These are phyloP conservation scores for Podargus strigoides DNA, from an alignment of 2,797 vertebrate genomes.

Conservation along the genomic window DNA sequence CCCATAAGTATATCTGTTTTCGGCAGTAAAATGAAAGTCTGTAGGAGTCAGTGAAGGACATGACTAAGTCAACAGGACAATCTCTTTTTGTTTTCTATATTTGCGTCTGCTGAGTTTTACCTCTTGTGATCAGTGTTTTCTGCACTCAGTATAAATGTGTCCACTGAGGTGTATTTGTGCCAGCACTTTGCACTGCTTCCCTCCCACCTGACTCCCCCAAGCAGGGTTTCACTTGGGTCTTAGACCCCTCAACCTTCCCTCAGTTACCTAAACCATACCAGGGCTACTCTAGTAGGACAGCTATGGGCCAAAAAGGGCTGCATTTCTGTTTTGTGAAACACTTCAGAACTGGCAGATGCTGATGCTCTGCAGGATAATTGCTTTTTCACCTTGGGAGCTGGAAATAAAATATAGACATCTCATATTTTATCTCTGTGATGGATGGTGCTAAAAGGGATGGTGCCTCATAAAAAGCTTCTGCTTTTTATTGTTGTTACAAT, in stretches of 20 bases:
- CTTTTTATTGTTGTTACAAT: slow-evolving; percentile 6
- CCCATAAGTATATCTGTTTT: neutral
- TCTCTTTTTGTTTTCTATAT: neutral
- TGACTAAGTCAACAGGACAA: neutral
- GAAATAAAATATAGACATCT: neutral
- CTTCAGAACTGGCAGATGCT: neutral
- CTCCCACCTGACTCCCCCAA: neutral
- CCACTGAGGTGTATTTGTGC: neutral
- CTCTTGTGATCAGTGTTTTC: neutral
- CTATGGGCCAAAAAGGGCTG: neutral
- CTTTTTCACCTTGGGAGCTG: slow-evolving; percentile 19
- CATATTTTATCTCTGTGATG: slow-evolving; percentile 19
- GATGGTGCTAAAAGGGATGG: neutral
- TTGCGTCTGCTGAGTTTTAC: neutral
- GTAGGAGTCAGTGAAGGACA: neutral
- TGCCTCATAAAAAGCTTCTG: neutral
- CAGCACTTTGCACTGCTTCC: neutral
- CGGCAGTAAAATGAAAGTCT: neutral
- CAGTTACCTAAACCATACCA: neutral
- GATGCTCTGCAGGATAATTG: neutral
- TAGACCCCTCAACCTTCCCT: neutral
- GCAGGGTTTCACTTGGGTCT: neutral
- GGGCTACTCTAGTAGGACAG: accelerated
- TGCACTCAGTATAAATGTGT: neutral
- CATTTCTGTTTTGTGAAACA: neutral